Percentiles rank a stretch among this genome's conserved stretches.
Evolutionary conservation across 1,140 invertebrate genomes (phyloP).

Genomic region (Saccostrea cuccullata): DNA sequence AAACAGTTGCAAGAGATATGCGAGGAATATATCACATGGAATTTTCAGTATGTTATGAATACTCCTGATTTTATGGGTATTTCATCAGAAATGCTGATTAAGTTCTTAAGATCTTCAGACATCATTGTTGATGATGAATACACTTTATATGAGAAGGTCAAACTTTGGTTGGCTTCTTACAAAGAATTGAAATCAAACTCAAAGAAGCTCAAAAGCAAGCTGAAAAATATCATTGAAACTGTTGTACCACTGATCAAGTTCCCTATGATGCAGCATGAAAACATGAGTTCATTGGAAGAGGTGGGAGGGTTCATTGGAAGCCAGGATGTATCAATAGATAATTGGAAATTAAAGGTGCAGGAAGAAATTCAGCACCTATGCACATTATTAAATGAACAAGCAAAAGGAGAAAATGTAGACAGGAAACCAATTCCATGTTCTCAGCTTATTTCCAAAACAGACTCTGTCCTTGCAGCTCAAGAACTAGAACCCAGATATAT

Average conservation of each 20-base stretch:
- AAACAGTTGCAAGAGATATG: constrained; percentile 87
- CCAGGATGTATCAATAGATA: background rate
- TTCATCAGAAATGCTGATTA: constrained; percentile 88
- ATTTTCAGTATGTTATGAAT: constrained; percentile 90
- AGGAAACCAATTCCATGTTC: background rate
- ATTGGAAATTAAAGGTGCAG: constrained; percentile 1
- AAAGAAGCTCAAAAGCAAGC: constrained; percentile 81
- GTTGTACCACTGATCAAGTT: constrained; percentile 80
- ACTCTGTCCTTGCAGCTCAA: background rate
- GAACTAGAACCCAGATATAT: background rate
- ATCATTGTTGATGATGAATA: constrained; percentile 94
- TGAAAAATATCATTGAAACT: constrained; percentile 90
- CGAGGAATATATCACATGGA: constrained; percentile 94
- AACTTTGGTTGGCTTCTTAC: constrained; percentile 77
- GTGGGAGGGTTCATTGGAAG: background rate
- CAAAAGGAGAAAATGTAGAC: background rate
- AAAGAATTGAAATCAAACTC: constrained; percentile 49
- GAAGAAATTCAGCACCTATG: background rate
- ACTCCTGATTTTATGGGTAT: constrained; percentile 90
- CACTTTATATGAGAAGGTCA: constrained; percentile 87
- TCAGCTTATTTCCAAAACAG: background rate
- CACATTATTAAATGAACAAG: background rate
- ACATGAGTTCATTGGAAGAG: background rate
- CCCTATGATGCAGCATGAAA: constrained; percentile 78
- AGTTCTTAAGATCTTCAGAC: constrained; percentile 89